Percentiles rank a stretch among this genome's conserved stretches.
Evolutionary conservation across 2,797 vertebrate genomes (phyloP).

Genomic region (Malurus splendens): DNA sequence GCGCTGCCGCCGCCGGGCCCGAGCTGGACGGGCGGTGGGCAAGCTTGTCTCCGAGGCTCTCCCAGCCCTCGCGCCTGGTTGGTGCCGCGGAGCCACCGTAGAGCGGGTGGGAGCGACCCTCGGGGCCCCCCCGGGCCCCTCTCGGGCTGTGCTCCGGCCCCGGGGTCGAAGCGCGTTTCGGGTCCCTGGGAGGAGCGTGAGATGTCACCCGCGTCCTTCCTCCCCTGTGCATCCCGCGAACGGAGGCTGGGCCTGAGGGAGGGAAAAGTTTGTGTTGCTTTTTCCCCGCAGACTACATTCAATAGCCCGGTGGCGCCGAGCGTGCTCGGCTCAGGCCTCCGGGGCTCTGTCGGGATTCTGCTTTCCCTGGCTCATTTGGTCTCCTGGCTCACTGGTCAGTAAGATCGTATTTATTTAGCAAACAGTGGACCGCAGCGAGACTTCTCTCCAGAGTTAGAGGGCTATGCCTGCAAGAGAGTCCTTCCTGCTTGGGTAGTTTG

Average conservation of each 20-base stretch:
- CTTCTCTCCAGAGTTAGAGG: neutral
- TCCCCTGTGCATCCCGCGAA: neutral
- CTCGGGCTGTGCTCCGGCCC: neutral
- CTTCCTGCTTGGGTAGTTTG: neutral
- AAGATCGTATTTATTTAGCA: rapidly evolving
- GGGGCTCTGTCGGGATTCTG: rapidly evolving
- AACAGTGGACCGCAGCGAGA: no score
- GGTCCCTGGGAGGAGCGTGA: neutral
- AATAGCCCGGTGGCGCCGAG: neutral
- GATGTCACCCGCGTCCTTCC: neutral
- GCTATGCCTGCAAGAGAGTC: neutral
- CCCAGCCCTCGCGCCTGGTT: no score
- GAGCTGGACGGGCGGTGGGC: no score
- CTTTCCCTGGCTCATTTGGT: rapidly evolving
- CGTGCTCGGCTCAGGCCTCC: neutral
- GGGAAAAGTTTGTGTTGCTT: neutral
- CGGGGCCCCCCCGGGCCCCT: no score
- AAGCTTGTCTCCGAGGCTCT: no score
- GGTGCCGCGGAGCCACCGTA: neutral
- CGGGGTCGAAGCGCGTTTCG: neutral
- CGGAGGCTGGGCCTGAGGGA: rapidly evolving
- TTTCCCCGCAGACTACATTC: neutral
- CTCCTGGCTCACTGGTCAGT: neutral
- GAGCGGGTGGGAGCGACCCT: neutral
- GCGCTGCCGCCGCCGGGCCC: neutral